Percentiles rank a stretch among this genome's conserved stretches.
phyloP scores from a whole-genome alignment of 2,888 invertebrate species.

The Carcina quercana region DNA sequence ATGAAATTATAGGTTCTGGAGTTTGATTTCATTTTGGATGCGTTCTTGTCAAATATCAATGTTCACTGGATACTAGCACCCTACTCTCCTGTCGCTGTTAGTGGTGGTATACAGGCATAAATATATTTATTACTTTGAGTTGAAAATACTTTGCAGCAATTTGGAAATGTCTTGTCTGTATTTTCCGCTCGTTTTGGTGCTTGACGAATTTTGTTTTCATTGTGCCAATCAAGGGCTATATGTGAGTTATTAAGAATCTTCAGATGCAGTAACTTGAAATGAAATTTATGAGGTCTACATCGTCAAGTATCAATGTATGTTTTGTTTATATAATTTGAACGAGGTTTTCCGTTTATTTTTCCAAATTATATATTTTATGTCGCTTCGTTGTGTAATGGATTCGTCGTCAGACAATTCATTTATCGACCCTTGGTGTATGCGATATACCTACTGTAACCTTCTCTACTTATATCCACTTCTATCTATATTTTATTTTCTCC shows the following conservation, averaged over 20 bases:
- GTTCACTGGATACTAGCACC: slow-evolving; percentile 60
- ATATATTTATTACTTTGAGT: slow-evolving; percentile 25
- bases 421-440: slow-evolving; percentile 43
- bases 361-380: slow-evolving; percentile 41
- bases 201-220: slow-evolving; percentile 22
- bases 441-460: slow-evolving; percentile 37
- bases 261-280: no score
- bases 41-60: slow-evolving; percentile 37
- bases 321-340: no score
- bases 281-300: no score
- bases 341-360: slow-evolving; percentile 30
- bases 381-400: slow-evolving; percentile 54
- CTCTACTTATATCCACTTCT: slow-evolving; percentile 58
- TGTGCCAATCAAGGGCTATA: no score
- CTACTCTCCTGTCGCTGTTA: slow-evolving; percentile 67
- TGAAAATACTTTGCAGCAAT: slow-evolving; percentile 23
- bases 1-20: no score
- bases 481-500: slow-evolving; percentile 69
- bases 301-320: no score
- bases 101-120: slow-evolving; percentile 53
- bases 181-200: slow-evolving; percentile 30
- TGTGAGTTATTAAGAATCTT: no score
- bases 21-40: no score
- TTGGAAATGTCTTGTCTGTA: slow-evolving; percentile 12
- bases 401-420: slow-evolving; percentile 30